Conservation (phyloP, 2,113 vertebrate species). For the Rhabdornis inornatus region DNA sequence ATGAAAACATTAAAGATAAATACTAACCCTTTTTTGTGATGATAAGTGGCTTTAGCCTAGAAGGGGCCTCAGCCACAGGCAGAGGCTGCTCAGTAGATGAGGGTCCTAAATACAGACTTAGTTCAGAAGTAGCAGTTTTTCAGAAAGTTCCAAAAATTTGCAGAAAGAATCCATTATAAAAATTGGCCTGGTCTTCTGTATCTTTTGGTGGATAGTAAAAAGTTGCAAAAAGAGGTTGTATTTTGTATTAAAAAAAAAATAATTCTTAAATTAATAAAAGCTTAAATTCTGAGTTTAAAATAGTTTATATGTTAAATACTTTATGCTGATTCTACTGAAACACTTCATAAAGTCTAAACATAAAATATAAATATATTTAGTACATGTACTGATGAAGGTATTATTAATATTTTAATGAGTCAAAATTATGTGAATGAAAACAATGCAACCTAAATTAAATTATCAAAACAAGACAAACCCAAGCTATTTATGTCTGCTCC, state of each 20-base stretch:
- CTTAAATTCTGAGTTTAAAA: background rate
- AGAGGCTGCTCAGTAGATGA: background rate
- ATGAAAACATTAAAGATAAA: background rate
- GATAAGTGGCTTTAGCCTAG: background rate
- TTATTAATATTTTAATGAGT: background rate
- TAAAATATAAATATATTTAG: background rate
- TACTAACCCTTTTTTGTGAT: background rate
- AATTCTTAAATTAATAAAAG: background rate
- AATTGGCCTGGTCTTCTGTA: background rate
- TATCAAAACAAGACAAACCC: background rate
- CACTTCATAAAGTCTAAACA: background rate
- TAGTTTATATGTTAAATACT: background rate
- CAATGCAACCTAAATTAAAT: background rate
- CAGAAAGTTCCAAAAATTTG: background rate
- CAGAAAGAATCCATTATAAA: fast-evolving
- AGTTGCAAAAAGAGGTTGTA: background rate
- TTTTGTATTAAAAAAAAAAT: background rate
- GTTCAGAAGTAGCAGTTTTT: background rate
- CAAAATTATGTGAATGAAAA: background rate
- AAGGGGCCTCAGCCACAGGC: background rate
- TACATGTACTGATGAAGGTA: background rate
- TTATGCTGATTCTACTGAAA: background rate
- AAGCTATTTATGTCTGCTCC: background rate
- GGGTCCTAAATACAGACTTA: background rate
- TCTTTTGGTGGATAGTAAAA: background rate